Conservation (phyloP, 2,113 vertebrate species). For the Origma solitaria region DNA sequence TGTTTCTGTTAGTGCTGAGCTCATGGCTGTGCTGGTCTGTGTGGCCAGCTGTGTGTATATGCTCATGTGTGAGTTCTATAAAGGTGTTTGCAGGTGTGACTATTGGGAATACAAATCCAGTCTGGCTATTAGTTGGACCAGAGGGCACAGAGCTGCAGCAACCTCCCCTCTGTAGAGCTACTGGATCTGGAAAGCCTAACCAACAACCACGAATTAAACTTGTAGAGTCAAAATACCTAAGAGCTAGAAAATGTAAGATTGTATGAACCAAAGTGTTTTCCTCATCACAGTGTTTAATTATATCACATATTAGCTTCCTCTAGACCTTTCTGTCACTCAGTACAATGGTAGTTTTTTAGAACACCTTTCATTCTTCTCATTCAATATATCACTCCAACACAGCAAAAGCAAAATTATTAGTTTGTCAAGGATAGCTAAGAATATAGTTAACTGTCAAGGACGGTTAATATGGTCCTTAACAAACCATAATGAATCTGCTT, state of each 20-base stretch:
- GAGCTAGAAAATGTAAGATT: neutral
- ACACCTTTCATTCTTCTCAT: neutral
- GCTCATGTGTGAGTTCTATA: neutral
- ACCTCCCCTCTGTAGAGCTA: neutral
- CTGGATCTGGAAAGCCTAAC: neutral
- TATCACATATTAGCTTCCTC: neutral
- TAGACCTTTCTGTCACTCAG: neutral
- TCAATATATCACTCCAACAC: neutral
- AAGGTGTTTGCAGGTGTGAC: neutral
- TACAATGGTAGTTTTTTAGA: neutral
- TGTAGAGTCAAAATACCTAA: neutral
- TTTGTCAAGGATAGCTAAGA: neutral
- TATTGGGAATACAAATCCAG: neutral
- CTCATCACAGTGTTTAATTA: neutral
- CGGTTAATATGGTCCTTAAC: neutral
- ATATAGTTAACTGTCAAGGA: neutral
- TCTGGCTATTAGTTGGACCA: neutral
- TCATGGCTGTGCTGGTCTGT: neutral
- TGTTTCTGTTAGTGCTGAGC: neutral
- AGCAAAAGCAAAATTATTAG: neutral
- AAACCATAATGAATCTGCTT: neutral
- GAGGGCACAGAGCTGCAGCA: neutral
- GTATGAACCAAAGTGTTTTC: neutral
- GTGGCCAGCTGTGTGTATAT: neutral
- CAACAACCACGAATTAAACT: neutral